Evolutionary conservation across 1,140 invertebrate genomes (phyloP).

Genomic region (Trinorchestia longiramus): DNA sequence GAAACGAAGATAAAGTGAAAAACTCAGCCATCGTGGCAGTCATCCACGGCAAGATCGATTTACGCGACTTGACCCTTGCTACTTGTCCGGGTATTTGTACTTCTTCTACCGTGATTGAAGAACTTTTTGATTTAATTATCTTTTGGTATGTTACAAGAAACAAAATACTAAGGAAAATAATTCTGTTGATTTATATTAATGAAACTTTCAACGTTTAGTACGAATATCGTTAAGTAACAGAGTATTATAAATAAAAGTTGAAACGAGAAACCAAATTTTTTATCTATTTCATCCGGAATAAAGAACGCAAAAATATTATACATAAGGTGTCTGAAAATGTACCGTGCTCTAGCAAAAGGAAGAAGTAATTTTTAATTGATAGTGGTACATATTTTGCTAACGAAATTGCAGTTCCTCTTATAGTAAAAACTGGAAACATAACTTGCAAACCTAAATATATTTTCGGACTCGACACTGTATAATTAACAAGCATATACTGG

Average conservation of each 20-base stretch:
- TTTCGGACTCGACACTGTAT: too few relatives aligned
- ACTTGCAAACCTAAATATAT: too few relatives aligned
- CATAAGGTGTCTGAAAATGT: too few relatives aligned
- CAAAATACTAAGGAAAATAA: background rate
- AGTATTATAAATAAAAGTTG: background rate
- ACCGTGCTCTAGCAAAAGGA: too few relatives aligned
- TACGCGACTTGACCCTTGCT: background rate
- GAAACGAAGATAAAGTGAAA: background rate
- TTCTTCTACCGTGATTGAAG: background rate
- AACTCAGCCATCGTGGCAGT: background rate
- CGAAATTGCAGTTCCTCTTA: too few relatives aligned
- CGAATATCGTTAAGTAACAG: background rate
- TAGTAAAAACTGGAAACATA: too few relatives aligned
- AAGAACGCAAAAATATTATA: too few relatives aligned
- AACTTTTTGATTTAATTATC: background rate
- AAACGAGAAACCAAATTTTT: too few relatives aligned
- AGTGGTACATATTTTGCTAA: too few relatives aligned
- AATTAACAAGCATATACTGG: too few relatives aligned
- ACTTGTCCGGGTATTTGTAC: background rate
- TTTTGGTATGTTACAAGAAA: background rate
- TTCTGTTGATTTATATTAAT: background rate
- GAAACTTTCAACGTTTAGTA: background rate
- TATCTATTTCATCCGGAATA: too few relatives aligned
- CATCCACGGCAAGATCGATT: background rate
- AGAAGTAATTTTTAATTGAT: too few relatives aligned